Percentiles rank a stretch among this genome's conserved stretches.
Evolutionary conservation across 2,113 vertebrate genomes (phyloP).

Genomic region (Prochilodus magdalenae): DNA sequence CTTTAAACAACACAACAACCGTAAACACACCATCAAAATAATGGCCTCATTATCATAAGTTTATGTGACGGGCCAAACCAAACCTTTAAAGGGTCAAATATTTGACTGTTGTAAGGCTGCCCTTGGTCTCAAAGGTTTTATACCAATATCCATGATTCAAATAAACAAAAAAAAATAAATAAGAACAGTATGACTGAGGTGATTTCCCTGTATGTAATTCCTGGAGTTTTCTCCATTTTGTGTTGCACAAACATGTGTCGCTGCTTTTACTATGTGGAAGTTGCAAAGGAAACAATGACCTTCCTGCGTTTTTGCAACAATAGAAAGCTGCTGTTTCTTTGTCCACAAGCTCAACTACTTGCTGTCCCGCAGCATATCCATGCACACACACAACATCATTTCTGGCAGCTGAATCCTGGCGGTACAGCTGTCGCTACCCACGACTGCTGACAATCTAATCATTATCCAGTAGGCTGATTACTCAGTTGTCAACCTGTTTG

Average conservation of each 20-base stretch:
- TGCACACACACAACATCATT: slow-evolving; percentile 23
- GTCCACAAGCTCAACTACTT: slow-evolving; percentile 2
- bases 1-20: slow-evolving; percentile 10
- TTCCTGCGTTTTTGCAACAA: background rate
- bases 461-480: slow-evolving; percentile 52
- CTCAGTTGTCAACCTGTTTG: slow-evolving; percentile 41
- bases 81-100: too few relatives aligned
- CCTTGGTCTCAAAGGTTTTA: too few relatives aligned
- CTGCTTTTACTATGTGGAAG: too few relatives aligned
- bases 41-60: too few relatives aligned
- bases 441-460: slow-evolving; percentile 41
- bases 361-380: background rate
- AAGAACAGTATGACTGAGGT: too few relatives aligned
- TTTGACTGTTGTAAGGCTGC: too few relatives aligned
- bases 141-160: too few relatives aligned
- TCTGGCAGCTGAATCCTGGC: slow-evolving; percentile 35
- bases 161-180: too few relatives aligned
- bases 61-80: too few relatives aligned
- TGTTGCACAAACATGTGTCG: too few relatives aligned
- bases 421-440: slow-evolving; percentile 39
- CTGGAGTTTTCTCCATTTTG: too few relatives aligned
- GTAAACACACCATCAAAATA: background rate
- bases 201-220: too few relatives aligned
- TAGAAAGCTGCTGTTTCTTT: background rate
- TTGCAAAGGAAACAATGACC: background rate